Evolutionary conservation across 2,888 invertebrate species (phyloP).

Genomic region (Osmoderma eremita): DNA sequence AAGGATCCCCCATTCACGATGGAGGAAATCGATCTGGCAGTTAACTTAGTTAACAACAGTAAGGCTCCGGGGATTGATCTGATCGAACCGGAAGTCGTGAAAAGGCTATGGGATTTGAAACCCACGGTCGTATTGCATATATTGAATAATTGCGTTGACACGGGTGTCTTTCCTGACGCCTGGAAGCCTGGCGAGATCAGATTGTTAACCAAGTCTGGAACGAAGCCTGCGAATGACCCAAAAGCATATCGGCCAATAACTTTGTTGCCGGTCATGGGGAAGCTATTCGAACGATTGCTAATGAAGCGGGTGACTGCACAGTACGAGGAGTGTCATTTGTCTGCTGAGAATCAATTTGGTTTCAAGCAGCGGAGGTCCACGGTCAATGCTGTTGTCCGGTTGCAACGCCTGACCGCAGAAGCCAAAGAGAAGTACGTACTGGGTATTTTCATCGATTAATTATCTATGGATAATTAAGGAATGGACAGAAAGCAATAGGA

Average conservation of each 20-base stretch:
- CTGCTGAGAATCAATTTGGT: conserved; percentile 21
- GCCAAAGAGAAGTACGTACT: conserved; percentile 26
- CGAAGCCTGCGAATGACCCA: neutral
- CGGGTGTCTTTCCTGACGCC: conserved; percentile 21
- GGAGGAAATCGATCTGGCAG: neutral
- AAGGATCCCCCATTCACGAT: neutral
- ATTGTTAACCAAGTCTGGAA: conserved; percentile 30
- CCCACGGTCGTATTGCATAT: neutral
- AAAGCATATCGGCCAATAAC: conserved; percentile 13
- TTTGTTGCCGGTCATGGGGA: conserved; percentile 12
- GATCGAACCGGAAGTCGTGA: neutral
- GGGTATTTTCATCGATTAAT: conserved; percentile 26
- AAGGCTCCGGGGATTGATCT: neutral
- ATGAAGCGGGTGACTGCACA: neutral
- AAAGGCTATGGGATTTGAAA: neutral
- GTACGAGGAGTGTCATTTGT: neutral
- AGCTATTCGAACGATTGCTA: conserved; percentile 4
- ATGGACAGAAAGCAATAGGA: conserved; percentile 2
- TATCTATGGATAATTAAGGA: neutral
- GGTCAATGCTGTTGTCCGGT: conserved; percentile 27
- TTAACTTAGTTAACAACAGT: neutral
- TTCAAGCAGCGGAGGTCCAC: conserved; percentile 21
- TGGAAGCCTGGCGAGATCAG: conserved; percentile 40
- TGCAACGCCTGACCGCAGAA: neutral
- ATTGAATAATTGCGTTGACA: conserved; percentile 39